Evolutionary conservation across 2,113 vertebrate species (phyloP).

Genomic region (Hypomesus transpacificus): DNA sequence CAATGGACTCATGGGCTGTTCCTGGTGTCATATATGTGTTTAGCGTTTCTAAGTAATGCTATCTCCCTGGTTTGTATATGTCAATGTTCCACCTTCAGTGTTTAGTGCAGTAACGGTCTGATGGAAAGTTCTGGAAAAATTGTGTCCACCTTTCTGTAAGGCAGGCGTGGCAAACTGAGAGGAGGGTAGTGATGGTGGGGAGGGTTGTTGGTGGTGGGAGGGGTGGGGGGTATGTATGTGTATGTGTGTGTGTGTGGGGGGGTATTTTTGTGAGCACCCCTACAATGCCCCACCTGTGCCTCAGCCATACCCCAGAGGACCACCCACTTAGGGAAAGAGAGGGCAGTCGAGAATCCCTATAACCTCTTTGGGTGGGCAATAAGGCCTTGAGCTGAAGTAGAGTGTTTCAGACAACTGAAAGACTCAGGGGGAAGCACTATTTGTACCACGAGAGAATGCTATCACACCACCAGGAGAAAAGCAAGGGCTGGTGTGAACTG

Average conservation of each 20-base stretch:
- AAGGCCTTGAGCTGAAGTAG: conserved; percentile 71
- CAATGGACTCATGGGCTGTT: conserved; percentile 14
- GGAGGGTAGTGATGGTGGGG: conserved; percentile 34
- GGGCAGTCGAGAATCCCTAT: conserved; percentile 72
- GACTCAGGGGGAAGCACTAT: conserved; percentile 59
- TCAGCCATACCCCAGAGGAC: conserved; percentile 76
- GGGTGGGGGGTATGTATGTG: conserved; percentile 10
- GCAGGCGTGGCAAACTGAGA: conserved; percentile 49
- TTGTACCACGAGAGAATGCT: conserved; percentile 44
- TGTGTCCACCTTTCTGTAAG: conserved; percentile 60
- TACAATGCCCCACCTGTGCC: conserved; percentile 81
- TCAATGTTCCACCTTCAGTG: conserved; percentile 51
- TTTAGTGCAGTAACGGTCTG: conserved; percentile 54
- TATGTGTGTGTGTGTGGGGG: conserved; percentile 40
- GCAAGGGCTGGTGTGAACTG: conserved; percentile 54
- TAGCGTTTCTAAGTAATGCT: conserved; percentile 25
- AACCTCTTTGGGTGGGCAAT: conserved; percentile 82
- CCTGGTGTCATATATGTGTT: conserved; percentile 25
- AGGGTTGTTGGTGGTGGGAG: conserved; percentile 42
- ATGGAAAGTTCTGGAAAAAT: conserved; percentile 61
- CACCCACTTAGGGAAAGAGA: conserved; percentile 78
- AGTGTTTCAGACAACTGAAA: conserved; percentile 73
- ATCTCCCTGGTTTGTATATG: conserved; percentile 48
- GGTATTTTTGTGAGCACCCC: conserved; percentile 75
- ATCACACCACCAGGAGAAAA: conserved; percentile 58